phyloP scores from a whole-genome alignment of 2,113 vertebrate genomes.

The Engraulis encrasicolus region DNA sequence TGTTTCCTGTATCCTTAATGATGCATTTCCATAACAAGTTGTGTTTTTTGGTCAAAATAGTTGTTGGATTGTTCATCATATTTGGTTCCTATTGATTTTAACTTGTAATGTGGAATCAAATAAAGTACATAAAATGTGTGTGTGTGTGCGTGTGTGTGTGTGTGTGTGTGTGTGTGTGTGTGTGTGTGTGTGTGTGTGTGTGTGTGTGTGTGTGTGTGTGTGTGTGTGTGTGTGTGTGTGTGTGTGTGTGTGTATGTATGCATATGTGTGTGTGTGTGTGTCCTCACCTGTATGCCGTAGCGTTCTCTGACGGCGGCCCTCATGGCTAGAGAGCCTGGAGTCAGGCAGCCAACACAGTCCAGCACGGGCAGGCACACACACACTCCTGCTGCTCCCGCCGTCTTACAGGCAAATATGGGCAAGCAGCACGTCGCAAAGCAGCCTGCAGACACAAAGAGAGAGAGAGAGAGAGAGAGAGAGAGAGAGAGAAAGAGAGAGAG shows the following conservation, averaged over 20 bases:
- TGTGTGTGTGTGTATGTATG: conserved; percentile 7
- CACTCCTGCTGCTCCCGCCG: conserved; percentile 58
- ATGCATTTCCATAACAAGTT: no score
- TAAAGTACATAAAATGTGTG: no score
- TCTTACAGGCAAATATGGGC: conserved; percentile 73
- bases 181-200: neutral
- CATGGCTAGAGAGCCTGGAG: conserved; percentile 71
- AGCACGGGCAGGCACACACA: conserved; percentile 69
- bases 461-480: conserved; percentile 3
- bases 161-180: neutral
- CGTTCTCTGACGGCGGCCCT: conserved; percentile 69
- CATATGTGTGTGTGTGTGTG: conserved; percentile 2
- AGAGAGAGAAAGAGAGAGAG: conserved; percentile 7
- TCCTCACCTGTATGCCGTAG: conserved; percentile 68
- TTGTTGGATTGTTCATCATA: no score
- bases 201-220: conserved; percentile 27
- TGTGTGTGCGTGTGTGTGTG: neutral
- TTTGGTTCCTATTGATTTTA: no score
- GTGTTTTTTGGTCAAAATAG: no score
- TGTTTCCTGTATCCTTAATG: no score
- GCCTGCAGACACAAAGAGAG: conserved; percentile 29
- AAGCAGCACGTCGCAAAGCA: conserved; percentile 66
- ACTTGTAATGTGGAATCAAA: no score
- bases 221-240: conserved; percentile 8
- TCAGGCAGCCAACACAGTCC: conserved; percentile 69